Evolutionary conservation across 2,888 invertebrate genomes (phyloP).

Genomic region (Cephus pygmeus): DNA sequence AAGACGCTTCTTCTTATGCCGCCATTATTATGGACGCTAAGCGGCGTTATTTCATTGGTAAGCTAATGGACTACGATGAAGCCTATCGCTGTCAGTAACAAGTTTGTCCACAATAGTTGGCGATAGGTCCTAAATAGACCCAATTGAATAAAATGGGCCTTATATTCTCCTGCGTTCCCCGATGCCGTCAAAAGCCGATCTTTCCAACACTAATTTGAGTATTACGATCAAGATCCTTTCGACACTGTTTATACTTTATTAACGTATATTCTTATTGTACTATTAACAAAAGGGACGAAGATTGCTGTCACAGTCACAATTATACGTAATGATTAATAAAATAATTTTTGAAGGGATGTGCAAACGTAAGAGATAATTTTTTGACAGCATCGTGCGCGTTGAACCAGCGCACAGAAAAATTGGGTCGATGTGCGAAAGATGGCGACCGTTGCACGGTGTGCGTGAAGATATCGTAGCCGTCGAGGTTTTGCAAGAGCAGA

Average conservation of each 20-base stretch:
- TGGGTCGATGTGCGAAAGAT: conserved; percentile 63
- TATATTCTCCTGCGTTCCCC: neutral
- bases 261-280: neutral
- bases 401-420: conserved; percentile 42
- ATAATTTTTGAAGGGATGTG: neutral
- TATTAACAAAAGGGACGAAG: neutral
- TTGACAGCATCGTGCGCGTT: conserved; percentile 17
- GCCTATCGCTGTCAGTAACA: neutral
- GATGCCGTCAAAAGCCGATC: neutral
- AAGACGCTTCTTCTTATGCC: conserved; percentile 26
- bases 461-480: conserved; percentile 17
- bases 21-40: neutral
- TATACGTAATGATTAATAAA: neutral
- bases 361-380: neutral
- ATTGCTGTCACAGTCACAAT: neutral
- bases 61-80: neutral
- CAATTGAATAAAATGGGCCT: neutral
- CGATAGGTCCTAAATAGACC: neutral
- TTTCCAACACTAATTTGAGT: neutral
- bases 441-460: conserved; percentile 50
- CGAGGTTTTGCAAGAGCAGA: neutral
- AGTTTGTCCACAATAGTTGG: neutral
- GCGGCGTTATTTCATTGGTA: neutral
- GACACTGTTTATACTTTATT: neutral
- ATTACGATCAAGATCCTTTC: neutral